Base-by-base conservation (phyloP, 2,888 invertebrate genomes). In the Cremastinae sp. region DNA sequence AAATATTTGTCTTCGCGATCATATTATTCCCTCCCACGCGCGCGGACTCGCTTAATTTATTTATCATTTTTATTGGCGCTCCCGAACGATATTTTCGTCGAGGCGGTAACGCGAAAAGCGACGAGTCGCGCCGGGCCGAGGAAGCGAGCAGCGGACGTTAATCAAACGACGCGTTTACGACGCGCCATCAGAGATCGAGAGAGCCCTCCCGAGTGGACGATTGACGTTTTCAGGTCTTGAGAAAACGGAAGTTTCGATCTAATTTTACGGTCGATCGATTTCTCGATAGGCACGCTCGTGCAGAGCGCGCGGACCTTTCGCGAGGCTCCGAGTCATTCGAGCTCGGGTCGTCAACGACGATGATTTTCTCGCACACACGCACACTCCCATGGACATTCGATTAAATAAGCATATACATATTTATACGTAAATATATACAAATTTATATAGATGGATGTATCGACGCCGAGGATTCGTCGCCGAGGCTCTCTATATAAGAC, bases 211-310 rank as follows among this genome's bases (percentile, higher is more conserved):
- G 74, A 79, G 51, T 4, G 9, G 22, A 59, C 74, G 78, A 81
- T 41, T 74, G 81, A 84, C 82, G 78, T 80, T 82, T 77, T 74
- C 43, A 71, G 74, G 75, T 74, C 78, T 77, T 53, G 43, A 78
- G 74, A 68, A 71, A 75, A 59, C 65, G 70, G 75, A 75, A 70
- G 65, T 74, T 47, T 49, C 59, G 34, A 65, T 70, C 59, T 22
- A 47, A 54, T 22, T 59, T 65, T 14, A 41, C 9, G 47, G 20
- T 49, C 49, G 49, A 68, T 49, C 58, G 68, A 59, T 49, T 68
- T 68, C 58, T 68, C 49, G 49, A 68, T 58, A 49, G 47, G 58
- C n/a, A n/a, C n/a, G n/a, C n/a, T n/a, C n/a, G n/a, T n/a, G n/a
- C n/a, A n/a, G n/a, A n/a, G n/a, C n/a, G n/a, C 49, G 58, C 49